Evolutionary conservation across 2,797 vertebrate genomes (phyloP).

Genomic region (Sebastes trivittatus): DNA sequence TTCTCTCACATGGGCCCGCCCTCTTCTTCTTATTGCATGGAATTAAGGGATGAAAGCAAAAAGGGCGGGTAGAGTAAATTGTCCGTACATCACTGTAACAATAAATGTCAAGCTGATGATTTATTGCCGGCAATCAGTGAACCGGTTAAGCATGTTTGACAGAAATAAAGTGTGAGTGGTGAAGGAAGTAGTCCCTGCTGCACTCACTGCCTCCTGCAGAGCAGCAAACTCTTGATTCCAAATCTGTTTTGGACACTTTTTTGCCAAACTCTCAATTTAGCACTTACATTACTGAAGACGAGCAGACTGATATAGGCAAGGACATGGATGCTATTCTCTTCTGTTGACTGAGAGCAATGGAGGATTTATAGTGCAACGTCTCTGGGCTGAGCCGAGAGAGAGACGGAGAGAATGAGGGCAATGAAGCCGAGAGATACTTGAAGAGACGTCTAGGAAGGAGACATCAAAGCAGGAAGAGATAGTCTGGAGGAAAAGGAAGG

Average conservation of each 20-base stretch:
- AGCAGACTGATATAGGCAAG: neutral
- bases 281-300: neutral
- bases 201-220: neutral
- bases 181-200: neutral
- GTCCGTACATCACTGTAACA: neutral
- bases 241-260: neutral
- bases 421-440: neutral
- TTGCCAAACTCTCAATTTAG: neutral
- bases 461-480: constrained; percentile 8
- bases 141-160: constrained; percentile 35
- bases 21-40: neutral
- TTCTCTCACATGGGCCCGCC: neutral
- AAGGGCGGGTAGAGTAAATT: neutral
- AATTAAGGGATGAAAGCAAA: constrained; percentile 7
- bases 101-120: constrained; percentile 39
- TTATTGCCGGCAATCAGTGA: constrained; percentile 31
- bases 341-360: neutral
- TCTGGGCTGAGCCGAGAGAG: neutral
- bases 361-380: neutral
- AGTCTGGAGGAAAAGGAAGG: constrained; percentile 22
- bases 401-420: neutral
- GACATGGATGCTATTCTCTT: neutral
- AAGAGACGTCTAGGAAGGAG: constrained; percentile 5
- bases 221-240: constrained; percentile 3
- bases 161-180: neutral